Percentiles rank a stretch among this genome's conserved stretches.
phyloP scores from a whole-genome alignment of 2,888 invertebrate genomes.

The Hypomecis atomaria region DNA sequence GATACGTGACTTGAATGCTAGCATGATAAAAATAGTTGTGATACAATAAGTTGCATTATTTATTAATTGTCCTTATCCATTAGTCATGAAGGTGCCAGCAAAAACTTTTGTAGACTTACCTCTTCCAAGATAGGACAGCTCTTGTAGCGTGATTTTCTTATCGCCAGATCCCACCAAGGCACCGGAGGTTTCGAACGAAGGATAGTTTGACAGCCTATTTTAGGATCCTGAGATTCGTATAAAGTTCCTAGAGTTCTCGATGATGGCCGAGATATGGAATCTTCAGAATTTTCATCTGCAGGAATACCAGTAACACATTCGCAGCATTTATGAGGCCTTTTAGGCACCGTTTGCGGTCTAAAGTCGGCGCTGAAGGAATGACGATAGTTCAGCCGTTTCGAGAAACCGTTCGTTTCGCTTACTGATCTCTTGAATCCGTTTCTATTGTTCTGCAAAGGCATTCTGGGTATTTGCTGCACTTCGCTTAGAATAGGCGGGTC shows the following conservation, averaged over 20 bases:
- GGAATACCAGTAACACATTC: conserved; percentile 80
- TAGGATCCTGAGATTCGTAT: conserved; percentile 86
- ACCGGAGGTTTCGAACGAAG: conserved; percentile 88
- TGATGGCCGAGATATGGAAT: conserved; percentile 62
- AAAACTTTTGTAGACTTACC: conserved; percentile 60
- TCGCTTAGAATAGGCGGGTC: conserved; percentile 71
- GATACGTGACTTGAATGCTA: conserved; percentile 29
- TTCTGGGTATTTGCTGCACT: conserved; percentile 76
- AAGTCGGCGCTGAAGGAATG: conserved; percentile 80
- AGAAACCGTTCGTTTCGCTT: conserved; percentile 78
- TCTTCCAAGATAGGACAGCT: conserved; percentile 93
- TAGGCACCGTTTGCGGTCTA: conserved; percentile 62
- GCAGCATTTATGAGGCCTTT: conserved; percentile 79
- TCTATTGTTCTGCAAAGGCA: conserved; percentile 76
- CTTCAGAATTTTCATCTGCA: conserved; percentile 64
- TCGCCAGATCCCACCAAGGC: conserved; percentile 96
- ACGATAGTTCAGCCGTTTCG: conserved; percentile 77
- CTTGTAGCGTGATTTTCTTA: conserved; percentile 90
- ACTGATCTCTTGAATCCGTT: conserved; percentile 77
- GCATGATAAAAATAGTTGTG: conserved; percentile 21
- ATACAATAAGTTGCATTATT: conserved; percentile 32
- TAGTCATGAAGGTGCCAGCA: conserved; percentile 18
- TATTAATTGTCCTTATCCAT: conserved; percentile 26
- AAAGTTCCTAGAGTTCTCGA: conserved; percentile 78
- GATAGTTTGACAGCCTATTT: conserved; percentile 88